Evolutionary conservation across 2,888 invertebrate genomes (phyloP), one percentile per base, ranked within the genome.

Genomic region (Portevinia maculata): DNA sequence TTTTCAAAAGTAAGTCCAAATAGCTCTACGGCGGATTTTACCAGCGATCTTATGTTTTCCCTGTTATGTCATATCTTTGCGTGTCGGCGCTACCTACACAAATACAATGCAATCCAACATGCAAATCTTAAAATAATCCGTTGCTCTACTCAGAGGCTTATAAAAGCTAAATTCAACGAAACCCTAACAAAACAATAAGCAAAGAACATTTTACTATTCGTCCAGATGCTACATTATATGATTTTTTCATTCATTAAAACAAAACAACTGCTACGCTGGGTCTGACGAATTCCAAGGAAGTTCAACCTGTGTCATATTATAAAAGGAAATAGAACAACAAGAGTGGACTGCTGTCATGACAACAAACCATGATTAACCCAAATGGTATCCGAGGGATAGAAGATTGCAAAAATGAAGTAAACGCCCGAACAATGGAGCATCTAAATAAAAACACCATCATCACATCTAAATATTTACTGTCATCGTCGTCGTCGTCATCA

Each of bases 301-400:
- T 32, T 39, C 30, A 44, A 53, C 41, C 39, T 52, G 30, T 17
- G 15, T 8, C 13, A 24, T 48, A 28, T 15, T 28, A 8, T 15
- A 50, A 37, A 15, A 34, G 46, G 4, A 24, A 39, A n/a, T 2
- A 7, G 34, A 41, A 41, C 8, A 28, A 15, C n/a, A 57, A 73
- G 50, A 70, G 19, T 28, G 44, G 41, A 67, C 34, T 75, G 17
- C 53, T 67, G 28, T 41, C 50, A 32, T 50, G 24, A 57, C 39
- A 64, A 57, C 53, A 53, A 76, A 46, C 46, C 46, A 53, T 65
- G 65, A 79, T 73, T 71, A 73, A 59, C 37, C 48, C 52, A 52
- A 71, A 78, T 65, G 60, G 39, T 21, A 60, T 60, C 53, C 59
- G 17, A 53, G 32, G 44, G 57, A 24, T 13, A 13, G 34, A 48